Conservation (phyloP, 2,888 invertebrate species). For the Noctua pronuba region DNA sequence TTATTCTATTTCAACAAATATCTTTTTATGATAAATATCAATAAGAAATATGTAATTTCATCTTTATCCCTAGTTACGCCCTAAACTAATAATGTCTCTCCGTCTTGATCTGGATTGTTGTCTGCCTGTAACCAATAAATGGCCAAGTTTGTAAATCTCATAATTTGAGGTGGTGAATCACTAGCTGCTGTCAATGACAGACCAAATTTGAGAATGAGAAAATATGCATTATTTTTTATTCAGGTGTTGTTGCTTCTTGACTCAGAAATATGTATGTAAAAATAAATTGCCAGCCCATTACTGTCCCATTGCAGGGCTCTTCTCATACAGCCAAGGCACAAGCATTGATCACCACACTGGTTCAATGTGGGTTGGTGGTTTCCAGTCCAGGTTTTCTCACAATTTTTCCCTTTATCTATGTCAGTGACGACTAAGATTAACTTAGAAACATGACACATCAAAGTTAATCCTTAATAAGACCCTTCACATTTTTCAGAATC, state of each 20-base stretch:
- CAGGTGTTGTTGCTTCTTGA: background rate
- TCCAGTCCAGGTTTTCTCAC: background rate
- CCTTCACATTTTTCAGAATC: slow-evolving; percentile 76
- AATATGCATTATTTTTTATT: background rate
- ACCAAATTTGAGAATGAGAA: background rate
- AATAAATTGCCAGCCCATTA: background rate
- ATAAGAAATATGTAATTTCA: background rate
- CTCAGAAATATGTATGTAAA: background rate
- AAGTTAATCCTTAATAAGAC: background rate
- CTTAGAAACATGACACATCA: background rate
- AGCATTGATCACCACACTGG: background rate
- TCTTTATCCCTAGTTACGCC: background rate
- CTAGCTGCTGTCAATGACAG: background rate
- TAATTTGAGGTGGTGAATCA: background rate
- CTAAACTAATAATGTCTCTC: background rate
- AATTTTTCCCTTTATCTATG: background rate
- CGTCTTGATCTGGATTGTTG: background rate
- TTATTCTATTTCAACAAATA: background rate
- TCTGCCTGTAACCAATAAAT: background rate
- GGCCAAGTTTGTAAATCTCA: background rate
- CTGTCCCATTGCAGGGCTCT: background rate
- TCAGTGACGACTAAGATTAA: background rate
- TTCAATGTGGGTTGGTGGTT: background rate
- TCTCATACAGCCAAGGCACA: background rate
- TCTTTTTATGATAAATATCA: background rate